Percentiles rank a stretch among this genome's conserved stretches.
Evolutionary conservation across 2,113 vertebrate species (phyloP).

Genomic region (Peromyscus polionotus): DNA sequence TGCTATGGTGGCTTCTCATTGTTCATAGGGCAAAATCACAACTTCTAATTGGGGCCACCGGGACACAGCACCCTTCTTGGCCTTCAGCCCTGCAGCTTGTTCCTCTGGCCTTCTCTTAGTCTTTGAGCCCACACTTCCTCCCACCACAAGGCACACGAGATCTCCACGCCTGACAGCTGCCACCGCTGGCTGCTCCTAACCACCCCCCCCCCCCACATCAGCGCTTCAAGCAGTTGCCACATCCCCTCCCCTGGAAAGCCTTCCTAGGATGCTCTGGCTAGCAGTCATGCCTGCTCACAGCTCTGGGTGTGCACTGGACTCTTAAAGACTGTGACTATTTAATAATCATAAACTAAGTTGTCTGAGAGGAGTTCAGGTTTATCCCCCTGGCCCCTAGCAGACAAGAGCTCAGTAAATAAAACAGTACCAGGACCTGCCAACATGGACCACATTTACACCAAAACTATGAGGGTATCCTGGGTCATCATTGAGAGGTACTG

Average conservation of each 20-base stretch:
- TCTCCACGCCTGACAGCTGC: not conserved
- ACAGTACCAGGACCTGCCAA: not conserved
- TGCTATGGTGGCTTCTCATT: not conserved
- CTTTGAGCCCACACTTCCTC: not conserved
- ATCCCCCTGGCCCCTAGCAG: not conserved
- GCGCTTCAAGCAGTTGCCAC: not conserved
- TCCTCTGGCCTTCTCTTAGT: not conserved
- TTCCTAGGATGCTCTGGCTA: not conserved
- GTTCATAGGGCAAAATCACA: not conserved
- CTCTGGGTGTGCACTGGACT: not conserved
- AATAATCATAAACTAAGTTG: not conserved
- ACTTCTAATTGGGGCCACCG: accelerated
- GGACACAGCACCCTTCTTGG: not conserved
- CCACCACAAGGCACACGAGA: not conserved
- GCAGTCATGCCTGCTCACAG: not conserved
- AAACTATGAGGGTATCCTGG: not conserved
- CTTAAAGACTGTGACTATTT: not conserved
- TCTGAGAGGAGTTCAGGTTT: not conserved
- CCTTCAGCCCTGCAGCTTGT: not conserved
- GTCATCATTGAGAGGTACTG: not conserved
- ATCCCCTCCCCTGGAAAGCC: not conserved
- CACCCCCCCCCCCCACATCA: not conserved
- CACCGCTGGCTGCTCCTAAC: not conserved
- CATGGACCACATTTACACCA: not conserved
- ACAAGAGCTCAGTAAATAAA: not conserved